phyloP scores from a whole-genome alignment of 2,797 vertebrate species.

The Ataeniobius toweri region DNA sequence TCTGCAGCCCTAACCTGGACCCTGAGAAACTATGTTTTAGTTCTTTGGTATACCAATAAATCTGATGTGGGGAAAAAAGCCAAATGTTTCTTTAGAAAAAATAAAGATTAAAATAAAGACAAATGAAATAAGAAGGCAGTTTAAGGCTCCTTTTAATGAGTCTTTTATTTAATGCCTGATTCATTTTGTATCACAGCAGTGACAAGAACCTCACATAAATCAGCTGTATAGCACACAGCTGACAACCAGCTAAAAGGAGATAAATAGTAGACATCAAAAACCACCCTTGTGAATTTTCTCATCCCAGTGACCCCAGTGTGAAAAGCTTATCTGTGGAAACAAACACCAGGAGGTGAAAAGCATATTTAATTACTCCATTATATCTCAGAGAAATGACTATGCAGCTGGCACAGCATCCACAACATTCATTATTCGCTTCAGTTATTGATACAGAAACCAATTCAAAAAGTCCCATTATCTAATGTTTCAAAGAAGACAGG shows the following conservation, averaged over 20 bases:
- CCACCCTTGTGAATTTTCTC: neutral
- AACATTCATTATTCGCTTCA: constrained; percentile 13
- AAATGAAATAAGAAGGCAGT: neutral
- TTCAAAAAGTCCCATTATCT: constrained; percentile 11
- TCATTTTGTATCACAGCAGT: neutral
- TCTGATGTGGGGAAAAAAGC: too few relatives aligned
- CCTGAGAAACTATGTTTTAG: too few relatives aligned
- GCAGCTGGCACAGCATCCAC: constrained; percentile 2
- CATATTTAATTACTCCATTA: constrained; percentile 10
- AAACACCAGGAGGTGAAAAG: neutral
- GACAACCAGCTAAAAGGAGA: neutral
- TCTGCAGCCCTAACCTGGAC: too few relatives aligned
- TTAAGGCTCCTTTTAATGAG: neutral
- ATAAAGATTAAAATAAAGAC: too few relatives aligned
- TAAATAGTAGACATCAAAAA: neutral
- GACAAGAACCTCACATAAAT: neutral
- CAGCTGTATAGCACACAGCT: neutral
- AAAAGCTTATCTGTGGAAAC: neutral
- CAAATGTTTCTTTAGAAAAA: too few relatives aligned
- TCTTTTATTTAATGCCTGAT: neutral
- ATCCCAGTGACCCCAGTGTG: neutral
- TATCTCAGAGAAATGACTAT: constrained; percentile 12
- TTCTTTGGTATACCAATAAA: too few relatives aligned
- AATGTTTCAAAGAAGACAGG: neutral
- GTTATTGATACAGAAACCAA: neutral